These are phyloP conservation scores for Haemorhous mexicanus DNA, from an alignment of 2,113 vertebrate species.

Conservation along the genomic window DNA sequence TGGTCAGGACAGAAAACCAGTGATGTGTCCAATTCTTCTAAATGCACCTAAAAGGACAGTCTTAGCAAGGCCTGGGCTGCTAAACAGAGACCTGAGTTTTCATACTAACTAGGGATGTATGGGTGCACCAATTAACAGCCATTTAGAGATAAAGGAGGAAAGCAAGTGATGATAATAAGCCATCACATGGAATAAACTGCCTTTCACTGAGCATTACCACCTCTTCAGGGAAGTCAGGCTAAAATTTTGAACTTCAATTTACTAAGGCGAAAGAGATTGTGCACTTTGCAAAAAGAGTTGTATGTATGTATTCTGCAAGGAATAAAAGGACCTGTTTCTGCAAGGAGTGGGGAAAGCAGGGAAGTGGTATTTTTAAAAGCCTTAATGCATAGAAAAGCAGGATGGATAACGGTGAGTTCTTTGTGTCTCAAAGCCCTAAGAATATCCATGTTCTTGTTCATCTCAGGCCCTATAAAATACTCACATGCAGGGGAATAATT, in stretches of 20 bases:
- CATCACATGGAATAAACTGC: neutral
- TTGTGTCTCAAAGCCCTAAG: neutral
- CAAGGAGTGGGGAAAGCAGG: neutral
- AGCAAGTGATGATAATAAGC: neutral
- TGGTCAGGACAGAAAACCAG: neutral
- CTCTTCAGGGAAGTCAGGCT: neutral
- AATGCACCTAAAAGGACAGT: neutral
- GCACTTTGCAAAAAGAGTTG: neutral
- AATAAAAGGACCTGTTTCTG: neutral
- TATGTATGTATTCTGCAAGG: neutral
- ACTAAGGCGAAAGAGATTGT: neutral
- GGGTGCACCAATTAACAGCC: neutral
- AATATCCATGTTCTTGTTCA: neutral
- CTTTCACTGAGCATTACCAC: neutral
- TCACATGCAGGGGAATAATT: neutral
- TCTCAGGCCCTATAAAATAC: neutral
- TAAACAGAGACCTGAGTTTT: neutral
- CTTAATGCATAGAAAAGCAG: neutral
- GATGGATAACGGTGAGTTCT: neutral
- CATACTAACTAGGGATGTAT: neutral
- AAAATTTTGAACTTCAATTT: neutral
- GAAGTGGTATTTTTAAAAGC: slow-evolving; percentile 20
- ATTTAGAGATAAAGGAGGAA: neutral
- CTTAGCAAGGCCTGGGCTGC: neutral
- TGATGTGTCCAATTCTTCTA: neutral